phyloP scores from a whole-genome alignment of 2,113 vertebrate species.

The Opisthocomus hoazin region DNA sequence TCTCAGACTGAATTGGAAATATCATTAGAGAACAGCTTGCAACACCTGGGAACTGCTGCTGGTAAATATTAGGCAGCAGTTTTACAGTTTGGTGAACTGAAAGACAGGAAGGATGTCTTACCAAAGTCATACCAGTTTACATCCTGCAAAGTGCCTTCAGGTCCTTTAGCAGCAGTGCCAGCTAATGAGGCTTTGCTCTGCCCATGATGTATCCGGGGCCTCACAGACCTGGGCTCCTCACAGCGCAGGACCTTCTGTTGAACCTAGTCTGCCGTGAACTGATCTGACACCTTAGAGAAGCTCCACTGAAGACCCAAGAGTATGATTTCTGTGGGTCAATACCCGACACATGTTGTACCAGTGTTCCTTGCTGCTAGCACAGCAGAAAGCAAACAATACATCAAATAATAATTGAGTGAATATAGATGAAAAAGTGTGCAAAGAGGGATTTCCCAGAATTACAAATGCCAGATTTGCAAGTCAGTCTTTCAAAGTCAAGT shows the following conservation, averaged over 20 bases:
- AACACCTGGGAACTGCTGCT: background rate
- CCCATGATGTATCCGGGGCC: background rate
- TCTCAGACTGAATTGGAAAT: background rate
- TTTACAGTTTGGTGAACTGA: background rate
- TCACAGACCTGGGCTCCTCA: background rate
- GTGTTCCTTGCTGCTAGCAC: background rate
- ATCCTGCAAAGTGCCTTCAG: background rate
- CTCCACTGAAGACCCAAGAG: background rate
- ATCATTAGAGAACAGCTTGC: background rate
- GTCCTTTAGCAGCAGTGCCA: background rate
- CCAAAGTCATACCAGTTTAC: background rate
- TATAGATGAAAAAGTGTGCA: background rate
- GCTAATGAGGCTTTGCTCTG: background rate
- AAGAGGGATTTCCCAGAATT: background rate
- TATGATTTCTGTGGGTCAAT: background rate
- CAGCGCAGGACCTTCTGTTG: background rate
- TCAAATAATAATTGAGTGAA: background rate
- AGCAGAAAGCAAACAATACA: background rate
- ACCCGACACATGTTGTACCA: accelerated
- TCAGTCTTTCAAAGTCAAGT: background rate
- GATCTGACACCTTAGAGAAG: background rate
- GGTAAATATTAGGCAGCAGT: background rate
- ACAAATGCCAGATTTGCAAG: background rate
- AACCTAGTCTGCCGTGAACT: background rate
- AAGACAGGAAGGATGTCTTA: background rate